A percentile compares a stretch with the other conserved stretches of the same genome.
These are phyloP conservation scores for Mesoclemmys tuberculata DNA, from an alignment of 2,113 vertebrate species.

Conservation along the genomic window DNA sequence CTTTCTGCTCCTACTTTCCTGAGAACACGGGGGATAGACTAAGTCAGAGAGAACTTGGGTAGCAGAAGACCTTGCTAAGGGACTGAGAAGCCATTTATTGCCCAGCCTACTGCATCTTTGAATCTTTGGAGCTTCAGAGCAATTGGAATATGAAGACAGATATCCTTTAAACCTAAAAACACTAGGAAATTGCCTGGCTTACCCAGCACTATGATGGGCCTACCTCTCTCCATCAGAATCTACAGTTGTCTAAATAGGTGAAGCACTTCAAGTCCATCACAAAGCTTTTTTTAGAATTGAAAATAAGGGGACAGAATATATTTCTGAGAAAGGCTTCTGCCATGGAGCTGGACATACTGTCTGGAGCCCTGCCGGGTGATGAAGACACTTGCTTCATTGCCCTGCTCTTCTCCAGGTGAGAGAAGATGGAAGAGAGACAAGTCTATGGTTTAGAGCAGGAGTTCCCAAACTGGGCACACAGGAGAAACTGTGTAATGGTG, in stretches of 20 bases:
- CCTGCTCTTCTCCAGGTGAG: not conserved
- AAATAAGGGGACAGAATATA: not conserved
- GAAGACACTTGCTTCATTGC: conserved; percentile 34
- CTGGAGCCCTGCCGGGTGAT: not conserved
- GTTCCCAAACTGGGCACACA: not conserved
- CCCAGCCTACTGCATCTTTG: conserved; percentile 19
- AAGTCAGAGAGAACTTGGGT: not conserved
- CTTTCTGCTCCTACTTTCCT: fast-evolving
- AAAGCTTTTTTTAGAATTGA: not conserved
- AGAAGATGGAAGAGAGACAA: not conserved
- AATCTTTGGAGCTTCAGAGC: conserved; percentile 22
- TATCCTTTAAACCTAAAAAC: conserved; percentile 66
- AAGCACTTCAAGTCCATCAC: not conserved
- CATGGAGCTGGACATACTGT: not conserved
- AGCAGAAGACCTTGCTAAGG: not conserved
- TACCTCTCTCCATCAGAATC: conserved; percentile 56
- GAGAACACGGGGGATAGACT: not conserved
- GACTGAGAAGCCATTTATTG: conserved; percentile 28
- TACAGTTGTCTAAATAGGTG: conserved; percentile 53
- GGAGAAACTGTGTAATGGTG: not conserved
- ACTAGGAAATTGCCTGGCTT: conserved; percentile 60
- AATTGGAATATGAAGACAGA: conserved; percentile 52
- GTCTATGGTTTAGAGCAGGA: not conserved
- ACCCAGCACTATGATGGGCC: conserved; percentile 16
- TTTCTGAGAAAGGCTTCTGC: conserved; percentile 31